These are phyloP conservation scores for Colossoma macropomum DNA, from an alignment of 2,113 vertebrate species.

Conservation along the genomic window DNA sequence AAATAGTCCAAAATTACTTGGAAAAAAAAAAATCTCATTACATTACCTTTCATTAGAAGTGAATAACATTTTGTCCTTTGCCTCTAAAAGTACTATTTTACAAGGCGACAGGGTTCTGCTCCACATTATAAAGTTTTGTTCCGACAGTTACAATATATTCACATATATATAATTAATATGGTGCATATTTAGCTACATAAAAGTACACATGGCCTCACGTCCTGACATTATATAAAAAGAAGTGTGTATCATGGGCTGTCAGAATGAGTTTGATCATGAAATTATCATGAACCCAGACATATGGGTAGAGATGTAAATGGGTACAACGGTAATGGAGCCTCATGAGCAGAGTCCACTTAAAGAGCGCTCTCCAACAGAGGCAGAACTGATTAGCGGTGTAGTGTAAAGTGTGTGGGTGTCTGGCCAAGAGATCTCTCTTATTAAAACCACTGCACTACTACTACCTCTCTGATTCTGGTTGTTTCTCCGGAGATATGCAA, in stretches of 20 bases:
- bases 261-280: neutral
- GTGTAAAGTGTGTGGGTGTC: conserved; percentile 46
- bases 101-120: no score
- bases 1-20: no score
- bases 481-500: conserved; percentile 21
- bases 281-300: neutral
- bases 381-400: conserved; percentile 48
- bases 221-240: neutral
- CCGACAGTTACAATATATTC: no score
- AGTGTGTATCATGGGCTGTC: neutral
- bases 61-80: no score
- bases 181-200: neutral
- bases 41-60: no score
- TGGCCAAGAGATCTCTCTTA: conserved; percentile 37
- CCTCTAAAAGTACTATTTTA: no score
- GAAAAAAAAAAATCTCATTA: no score
- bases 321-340: neutral
- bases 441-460: conserved; percentile 40
- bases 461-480: conserved; percentile 44
- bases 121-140: no score
- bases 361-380: conserved; percentile 40
- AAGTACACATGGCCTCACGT: neutral
- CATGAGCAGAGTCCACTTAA: conserved; percentile 33
- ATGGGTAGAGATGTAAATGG: conserved; percentile 5
- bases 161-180: neutral